Conservation (phyloP, 2,113 vertebrate species). For the Tautogolabrus adspersus region DNA sequence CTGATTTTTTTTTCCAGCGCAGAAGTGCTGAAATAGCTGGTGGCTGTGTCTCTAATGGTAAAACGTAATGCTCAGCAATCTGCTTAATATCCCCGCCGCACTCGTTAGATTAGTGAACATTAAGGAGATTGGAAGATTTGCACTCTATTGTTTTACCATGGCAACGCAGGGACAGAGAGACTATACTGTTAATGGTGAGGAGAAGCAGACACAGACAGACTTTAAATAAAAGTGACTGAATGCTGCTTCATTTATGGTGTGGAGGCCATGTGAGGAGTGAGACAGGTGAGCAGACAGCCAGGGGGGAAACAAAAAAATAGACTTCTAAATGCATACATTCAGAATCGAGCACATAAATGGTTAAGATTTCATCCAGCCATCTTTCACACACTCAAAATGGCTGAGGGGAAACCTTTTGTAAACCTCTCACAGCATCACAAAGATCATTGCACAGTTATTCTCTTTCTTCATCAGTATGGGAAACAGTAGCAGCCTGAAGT, state of each 20-base stretch:
- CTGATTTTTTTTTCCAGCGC: constrained; percentile 43
- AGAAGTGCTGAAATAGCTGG: constrained; percentile 72
- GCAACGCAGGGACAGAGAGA: constrained; percentile 43
- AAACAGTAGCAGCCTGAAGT: constrained; percentile 70
- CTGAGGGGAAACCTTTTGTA: constrained; percentile 22
- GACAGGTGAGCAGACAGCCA: constrained; percentile 1
- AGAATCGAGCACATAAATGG: background rate
- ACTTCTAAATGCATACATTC: background rate
- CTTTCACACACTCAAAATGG: constrained; percentile 21
- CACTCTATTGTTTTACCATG: constrained; percentile 65
- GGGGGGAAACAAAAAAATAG: too few relatives aligned
- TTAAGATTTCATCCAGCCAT: background rate
- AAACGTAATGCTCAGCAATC: constrained; percentile 73
- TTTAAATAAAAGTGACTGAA: constrained; percentile 4
- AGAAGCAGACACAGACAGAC: background rate
- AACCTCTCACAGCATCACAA: constrained; percentile 48
- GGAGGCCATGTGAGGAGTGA: background rate
- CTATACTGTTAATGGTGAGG: constrained; percentile 24
- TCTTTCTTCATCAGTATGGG: constrained; percentile 54
- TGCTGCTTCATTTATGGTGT: background rate
- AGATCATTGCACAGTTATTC: constrained; percentile 45
- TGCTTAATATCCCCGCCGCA: constrained; percentile 72
- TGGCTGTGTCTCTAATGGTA: constrained; percentile 65
- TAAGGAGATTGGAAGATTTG: constrained; percentile 75
- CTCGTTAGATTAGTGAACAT: constrained; percentile 78